Conservation (phyloP, 2,113 vertebrate genomes). For the Colossoma macropomum region DNA sequence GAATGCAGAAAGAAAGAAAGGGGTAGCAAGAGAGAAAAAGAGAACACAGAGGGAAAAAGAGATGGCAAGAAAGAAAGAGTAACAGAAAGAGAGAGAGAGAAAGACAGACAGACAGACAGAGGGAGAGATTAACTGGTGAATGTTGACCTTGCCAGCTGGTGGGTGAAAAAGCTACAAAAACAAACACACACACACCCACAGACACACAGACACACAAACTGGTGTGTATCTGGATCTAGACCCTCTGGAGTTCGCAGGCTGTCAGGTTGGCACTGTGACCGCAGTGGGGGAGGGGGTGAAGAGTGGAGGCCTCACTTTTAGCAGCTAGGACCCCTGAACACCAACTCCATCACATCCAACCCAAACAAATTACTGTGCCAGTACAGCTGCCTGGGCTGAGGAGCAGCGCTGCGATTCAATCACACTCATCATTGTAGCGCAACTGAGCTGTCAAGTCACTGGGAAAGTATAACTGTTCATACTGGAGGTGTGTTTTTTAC, state of each 20-base stretch:
- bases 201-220: slow-evolving; percentile 34
- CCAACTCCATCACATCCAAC: not conserved
- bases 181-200: slow-evolving; percentile 26
- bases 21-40: not conserved
- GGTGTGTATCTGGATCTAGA: slow-evolving; percentile 37
- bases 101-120: slow-evolving; percentile 56
- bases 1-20: not conserved
- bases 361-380: not conserved
- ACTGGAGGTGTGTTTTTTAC: too few species aligned
- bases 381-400: not conserved
- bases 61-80: slow-evolving; percentile 48
- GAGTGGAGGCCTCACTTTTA: slow-evolving; percentile 21
- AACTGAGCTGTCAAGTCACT: not conserved
- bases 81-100: slow-evolving; percentile 25
- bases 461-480: not conserved
- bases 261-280: slow-evolving; percentile 58
- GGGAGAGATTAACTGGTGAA: slow-evolving; percentile 51
- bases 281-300: slow-evolving; percentile 41
- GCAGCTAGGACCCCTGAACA: slow-evolving; percentile 14
- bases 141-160: slow-evolving; percentile 68
- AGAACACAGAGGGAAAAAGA: not conserved
- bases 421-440: not conserved
- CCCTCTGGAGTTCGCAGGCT: slow-evolving; percentile 59
- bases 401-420: not conserved
- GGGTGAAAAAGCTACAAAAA: slow-evolving; percentile 60